A percentile compares a stretch with the other conserved stretches of the same genome.
Conservation (phyloP, 1,140 invertebrate species). For the Magallana gigas region DNA sequence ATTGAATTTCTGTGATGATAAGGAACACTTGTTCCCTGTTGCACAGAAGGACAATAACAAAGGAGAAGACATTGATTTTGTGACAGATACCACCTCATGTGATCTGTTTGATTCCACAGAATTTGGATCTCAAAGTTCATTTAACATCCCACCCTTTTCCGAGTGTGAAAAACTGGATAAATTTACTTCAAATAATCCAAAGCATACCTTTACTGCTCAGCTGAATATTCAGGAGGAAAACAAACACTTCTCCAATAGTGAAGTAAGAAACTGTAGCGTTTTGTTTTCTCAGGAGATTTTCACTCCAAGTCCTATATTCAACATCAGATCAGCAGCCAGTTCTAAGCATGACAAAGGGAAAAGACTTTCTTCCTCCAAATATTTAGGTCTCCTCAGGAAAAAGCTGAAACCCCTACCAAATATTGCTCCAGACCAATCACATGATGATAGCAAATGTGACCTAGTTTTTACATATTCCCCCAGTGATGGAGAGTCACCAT, state of each 20-base stretch:
- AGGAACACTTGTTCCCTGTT: neutral
- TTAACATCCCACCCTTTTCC: neutral
- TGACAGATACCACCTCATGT: neutral
- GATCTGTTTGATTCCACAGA: conserved; percentile 2
- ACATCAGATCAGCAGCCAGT: neutral
- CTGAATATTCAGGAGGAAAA: neutral
- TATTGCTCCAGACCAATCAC: neutral
- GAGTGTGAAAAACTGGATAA: neutral
- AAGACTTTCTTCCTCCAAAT: conserved; percentile 16
- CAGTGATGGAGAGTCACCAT: neutral
- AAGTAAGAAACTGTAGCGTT: neutral
- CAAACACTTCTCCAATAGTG: neutral
- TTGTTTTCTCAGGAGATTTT: neutral
- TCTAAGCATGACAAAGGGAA: neutral
- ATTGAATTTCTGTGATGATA: neutral
- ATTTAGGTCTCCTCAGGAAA: neutral
- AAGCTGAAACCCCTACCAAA: neutral
- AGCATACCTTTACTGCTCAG: neutral
- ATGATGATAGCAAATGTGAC: neutral
- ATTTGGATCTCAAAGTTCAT: neutral
- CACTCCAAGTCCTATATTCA: neutral
- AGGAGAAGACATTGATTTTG: neutral
- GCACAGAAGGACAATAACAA: neutral
- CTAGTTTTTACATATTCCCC: neutral
- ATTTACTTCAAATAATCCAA: neutral